Percentiles rank a stretch among this genome's conserved stretches.
Conservation (phyloP, 2,113 vertebrate genomes). For the Gracilinanus agilis region DNA sequence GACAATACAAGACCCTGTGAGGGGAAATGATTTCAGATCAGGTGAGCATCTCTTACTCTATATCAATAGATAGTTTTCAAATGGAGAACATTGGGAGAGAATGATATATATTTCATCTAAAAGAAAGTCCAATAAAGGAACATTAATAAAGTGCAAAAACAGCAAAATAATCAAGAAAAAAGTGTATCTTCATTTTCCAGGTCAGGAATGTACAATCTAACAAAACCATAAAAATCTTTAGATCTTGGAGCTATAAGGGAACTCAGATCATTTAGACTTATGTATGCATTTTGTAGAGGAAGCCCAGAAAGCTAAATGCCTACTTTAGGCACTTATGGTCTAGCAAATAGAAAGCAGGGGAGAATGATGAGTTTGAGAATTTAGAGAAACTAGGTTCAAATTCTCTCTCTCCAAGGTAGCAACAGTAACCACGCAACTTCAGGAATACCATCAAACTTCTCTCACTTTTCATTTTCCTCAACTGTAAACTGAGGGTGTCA, state of each 20-base stretch:
- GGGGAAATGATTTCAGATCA: neutral
- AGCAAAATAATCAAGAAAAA: neutral
- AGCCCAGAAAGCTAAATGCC: neutral
- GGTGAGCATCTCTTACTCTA: neutral
- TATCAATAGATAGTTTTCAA: neutral
- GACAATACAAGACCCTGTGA: neutral
- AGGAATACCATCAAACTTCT: neutral
- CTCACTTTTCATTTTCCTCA: neutral
- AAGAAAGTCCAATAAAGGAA: neutral
- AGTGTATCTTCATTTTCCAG: neutral
- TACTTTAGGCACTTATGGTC: neutral
- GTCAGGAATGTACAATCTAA: neutral
- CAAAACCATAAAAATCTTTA: neutral
- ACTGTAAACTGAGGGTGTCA: neutral
- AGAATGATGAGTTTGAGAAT: neutral
- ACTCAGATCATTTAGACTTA: neutral
- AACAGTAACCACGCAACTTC: neutral
- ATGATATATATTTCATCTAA: neutral
- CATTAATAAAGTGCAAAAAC: neutral
- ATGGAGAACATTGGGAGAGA: neutral
- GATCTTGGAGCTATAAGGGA: neutral
- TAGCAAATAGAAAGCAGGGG: neutral
- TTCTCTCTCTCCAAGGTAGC: neutral
- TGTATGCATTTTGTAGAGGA: neutral
- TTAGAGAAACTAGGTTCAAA: neutral